Evolutionary conservation across 2,797 vertebrate genomes (phyloP).

Genomic region (Arnoldichthys spilopterus): DNA sequence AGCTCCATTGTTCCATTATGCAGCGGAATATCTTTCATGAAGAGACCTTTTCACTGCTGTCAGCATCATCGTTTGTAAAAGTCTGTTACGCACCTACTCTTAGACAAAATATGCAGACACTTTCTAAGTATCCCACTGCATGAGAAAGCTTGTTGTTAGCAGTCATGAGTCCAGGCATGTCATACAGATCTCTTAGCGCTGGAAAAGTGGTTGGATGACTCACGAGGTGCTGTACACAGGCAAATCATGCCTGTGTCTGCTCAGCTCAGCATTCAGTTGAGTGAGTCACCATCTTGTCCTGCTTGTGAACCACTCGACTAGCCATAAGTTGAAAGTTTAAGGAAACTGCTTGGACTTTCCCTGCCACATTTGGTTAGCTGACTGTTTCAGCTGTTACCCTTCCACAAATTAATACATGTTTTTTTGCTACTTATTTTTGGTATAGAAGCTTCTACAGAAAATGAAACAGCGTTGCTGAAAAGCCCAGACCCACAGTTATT

Average conservation of each 20-base stretch:
- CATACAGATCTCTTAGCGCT: slow-evolving; percentile 36
- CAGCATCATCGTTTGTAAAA: slow-evolving; percentile 28
- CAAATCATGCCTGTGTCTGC: slow-evolving; percentile 40
- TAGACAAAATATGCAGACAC: slow-evolving; percentile 28
- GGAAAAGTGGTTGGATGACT: slow-evolving; percentile 47
- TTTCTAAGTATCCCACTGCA: slow-evolving; percentile 26
- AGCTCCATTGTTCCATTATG: neutral
- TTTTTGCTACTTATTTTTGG: neutral
- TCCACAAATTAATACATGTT: neutral
- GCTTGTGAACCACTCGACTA: slow-evolving; percentile 39
- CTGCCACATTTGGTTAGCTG: slow-evolving; percentile 45
- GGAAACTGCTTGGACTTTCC: slow-evolving; percentile 46
- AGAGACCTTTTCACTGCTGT: slow-evolving; percentile 8
- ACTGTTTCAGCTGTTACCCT: neutral
- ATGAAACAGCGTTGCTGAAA: neutral
- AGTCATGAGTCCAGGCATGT: slow-evolving; percentile 56
- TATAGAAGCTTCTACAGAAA: neutral
- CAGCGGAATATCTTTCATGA: no score
- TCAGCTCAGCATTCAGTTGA: slow-evolving; percentile 34
- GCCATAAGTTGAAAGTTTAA: slow-evolving; percentile 31
- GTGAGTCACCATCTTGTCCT: slow-evolving; percentile 47
- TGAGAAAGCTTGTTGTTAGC: slow-evolving; percentile 41
- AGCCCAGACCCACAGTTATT: neutral
- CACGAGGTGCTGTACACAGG: slow-evolving; percentile 49
- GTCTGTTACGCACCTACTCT: neutral